Evolutionary conservation across 1,140 invertebrate species (phyloP), one percentile per base, ranked within the genome.

Genomic region (Drosophila miranda): DNA sequence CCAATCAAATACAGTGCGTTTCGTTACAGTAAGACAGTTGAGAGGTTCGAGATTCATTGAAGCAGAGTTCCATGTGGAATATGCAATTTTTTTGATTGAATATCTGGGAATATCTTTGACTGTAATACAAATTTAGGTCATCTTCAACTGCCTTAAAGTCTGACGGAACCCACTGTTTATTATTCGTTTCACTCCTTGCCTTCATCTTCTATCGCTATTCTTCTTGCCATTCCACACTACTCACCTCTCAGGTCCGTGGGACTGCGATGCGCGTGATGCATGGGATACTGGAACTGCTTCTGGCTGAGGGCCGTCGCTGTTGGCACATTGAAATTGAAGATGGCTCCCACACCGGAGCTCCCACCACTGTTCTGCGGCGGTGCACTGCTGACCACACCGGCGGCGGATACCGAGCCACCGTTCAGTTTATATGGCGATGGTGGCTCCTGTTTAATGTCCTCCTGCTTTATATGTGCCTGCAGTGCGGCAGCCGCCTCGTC

Each of bases 291-390:
- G 51, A 77, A 81, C 59, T 90, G 89, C 66, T 79, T 89, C 41
- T 80, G 69, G 52, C 75, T 77, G n/a, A 80, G 66, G 44, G 80
- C 76, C 64, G 89, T 78, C 6, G 83, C 84, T 41, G 75, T 75
- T 89, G 89, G 89, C 78, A 90, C 80, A 88, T 90, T 91, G 66
- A 91, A 91, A 34, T 84, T 91, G 42, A 91, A 91, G 42, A 90
- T 84, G 46, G 72, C 78, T 21, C 75, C 74, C 30, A 86, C 80
- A 23, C 53, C 64, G 28, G 23, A 26, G 23, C 34, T 38, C 11
- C 70, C 62, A 13, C 59, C 69, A 26, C 73, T 77, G 8, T 54
- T 79, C 9, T 74, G 66, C 8, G 78, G 60, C 14, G 75, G 78
- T 26, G 74, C 73, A 49, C 58, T 83, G 30, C 55, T 83, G 30